Conservation (phyloP, 2,113 vertebrate genomes). For the Gobiocypris rarus region DNA sequence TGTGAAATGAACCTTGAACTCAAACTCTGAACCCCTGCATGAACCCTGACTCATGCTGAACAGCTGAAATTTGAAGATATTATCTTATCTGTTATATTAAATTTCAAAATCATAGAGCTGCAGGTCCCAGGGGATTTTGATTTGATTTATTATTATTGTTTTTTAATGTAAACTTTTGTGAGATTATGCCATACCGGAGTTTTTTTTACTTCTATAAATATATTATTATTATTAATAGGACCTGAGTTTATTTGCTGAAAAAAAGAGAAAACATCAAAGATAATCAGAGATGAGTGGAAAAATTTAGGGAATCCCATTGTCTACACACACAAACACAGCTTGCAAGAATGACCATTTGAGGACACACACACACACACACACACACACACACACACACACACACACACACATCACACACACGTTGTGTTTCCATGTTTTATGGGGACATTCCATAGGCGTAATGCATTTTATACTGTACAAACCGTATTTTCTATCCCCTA, state of each 20-base stretch:
- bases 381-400: background rate
- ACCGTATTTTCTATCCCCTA: too few relatives aligned
- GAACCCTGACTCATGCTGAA: constrained; percentile 12
- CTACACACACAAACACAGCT: too few relatives aligned
- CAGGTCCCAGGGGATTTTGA: background rate
- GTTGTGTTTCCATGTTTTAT: too few relatives aligned
- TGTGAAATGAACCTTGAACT: constrained; percentile 3
- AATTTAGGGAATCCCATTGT: too few relatives aligned
- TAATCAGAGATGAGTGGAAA: background rate
- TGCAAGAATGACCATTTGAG: constrained; percentile 60
- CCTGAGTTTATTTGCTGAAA: background rate
- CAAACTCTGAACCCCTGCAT: background rate
- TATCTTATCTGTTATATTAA: background rate
- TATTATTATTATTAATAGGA: background rate
- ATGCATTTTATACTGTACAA: too few relatives aligned
- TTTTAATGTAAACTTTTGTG: background rate
- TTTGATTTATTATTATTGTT: background rate
- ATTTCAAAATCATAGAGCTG: background rate
- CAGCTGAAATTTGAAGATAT: background rate
- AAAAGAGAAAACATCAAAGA: background rate
- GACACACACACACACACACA: constrained; percentile 43
- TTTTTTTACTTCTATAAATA: background rate
- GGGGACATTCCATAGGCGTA: too few relatives aligned
- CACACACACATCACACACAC: background rate
- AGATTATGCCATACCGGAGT: background rate